phyloP scores from a whole-genome alignment of 2,888 invertebrate genomes.

The Macrophya annulata region DNA sequence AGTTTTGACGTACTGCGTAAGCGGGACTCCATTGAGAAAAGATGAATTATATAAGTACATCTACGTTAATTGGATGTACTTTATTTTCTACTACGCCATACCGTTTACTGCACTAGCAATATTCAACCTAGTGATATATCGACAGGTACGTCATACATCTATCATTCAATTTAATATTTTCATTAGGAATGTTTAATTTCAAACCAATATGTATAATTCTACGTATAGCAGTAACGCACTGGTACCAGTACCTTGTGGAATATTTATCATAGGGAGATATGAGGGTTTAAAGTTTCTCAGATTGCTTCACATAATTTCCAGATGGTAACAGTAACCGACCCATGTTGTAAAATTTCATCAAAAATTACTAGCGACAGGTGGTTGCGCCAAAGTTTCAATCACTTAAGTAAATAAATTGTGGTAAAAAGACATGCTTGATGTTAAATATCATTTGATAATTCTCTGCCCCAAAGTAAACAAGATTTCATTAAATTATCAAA shows the following conservation, averaged over 20 bases:
- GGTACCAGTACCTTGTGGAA: background rate
- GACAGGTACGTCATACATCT: conserved; percentile 84
- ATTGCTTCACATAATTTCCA: background rate
- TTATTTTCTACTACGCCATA: conserved; percentile 95
- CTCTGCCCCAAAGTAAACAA: background rate
- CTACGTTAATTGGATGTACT: conserved; percentile 97
- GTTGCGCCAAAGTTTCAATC: conserved; percentile 9
- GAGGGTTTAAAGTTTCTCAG: background rate
- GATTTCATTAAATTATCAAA: background rate
- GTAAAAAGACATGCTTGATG: background rate
- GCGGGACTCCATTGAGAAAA: conserved; percentile 86
- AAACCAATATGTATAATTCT: background rate
- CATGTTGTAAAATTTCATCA: background rate
- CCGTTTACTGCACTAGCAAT: conserved; percentile 94
- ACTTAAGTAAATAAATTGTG: background rate
- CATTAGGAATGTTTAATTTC: background rate
- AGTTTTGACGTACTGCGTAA: conserved; percentile 86
- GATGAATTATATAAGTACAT: conserved; percentile 89
- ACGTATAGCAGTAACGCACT: background rate
- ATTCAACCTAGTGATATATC: conserved; percentile 95
- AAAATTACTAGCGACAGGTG: background rate
- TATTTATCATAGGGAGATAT: background rate
- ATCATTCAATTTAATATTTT: conserved; percentile 1
- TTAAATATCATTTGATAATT: background rate
- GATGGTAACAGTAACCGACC: background rate